These are phyloP conservation scores for Neoaliturus tenellus DNA, from an alignment of 2,888 invertebrate genomes.

Conservation along the genomic window DNA sequence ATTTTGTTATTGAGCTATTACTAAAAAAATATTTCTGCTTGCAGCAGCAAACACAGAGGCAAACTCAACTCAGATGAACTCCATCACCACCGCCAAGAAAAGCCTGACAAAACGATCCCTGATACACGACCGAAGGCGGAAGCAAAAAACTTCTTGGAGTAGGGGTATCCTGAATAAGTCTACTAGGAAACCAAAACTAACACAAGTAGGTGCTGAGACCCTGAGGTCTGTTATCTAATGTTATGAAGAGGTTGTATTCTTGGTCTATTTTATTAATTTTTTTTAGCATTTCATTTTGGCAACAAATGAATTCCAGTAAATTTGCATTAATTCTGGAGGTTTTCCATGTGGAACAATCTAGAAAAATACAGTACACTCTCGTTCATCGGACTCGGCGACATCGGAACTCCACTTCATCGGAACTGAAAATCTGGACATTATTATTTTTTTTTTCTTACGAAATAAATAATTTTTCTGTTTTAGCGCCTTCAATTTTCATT, in stretches of 20 bases:
- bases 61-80: background rate
- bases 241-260: background rate
- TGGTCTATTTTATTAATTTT: background rate
- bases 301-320: too few relatives aligned
- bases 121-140: conserved; percentile 17
- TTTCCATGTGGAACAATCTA: too few relatives aligned
- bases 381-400: too few relatives aligned
- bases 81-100: background rate
- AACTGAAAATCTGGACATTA: too few relatives aligned
- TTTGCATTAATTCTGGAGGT: too few relatives aligned
- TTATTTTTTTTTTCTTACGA: too few relatives aligned
- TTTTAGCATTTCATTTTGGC: background rate
- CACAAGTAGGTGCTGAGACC: conserved; percentile 8
- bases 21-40: background rate
- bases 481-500: too few relatives aligned
- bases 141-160: conserved; percentile 7
- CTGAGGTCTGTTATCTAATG: background rate
- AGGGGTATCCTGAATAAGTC: background rate
- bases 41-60: background rate
- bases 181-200: background rate
- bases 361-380: too few relatives aligned
- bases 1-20: too few relatives aligned
- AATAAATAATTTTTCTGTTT: too few relatives aligned
- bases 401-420: too few relatives aligned
- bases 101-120: conserved; percentile 1